Conservation (phyloP, 2,888 invertebrate genomes). For the Adelphocoris suturalis region DNA sequence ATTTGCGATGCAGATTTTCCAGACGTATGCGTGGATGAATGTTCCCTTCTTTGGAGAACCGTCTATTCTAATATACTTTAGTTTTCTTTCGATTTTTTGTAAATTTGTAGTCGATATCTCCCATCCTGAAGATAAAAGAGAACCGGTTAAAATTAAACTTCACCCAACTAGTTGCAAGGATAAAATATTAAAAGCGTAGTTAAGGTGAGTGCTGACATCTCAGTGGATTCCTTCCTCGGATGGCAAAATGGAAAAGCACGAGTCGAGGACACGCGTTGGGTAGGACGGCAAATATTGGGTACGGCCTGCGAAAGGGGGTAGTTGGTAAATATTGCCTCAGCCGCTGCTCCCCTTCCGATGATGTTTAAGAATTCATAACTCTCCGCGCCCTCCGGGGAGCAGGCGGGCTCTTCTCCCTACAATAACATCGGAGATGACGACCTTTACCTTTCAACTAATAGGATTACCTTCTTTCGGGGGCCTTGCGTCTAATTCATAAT, state of each 20-base stretch:
- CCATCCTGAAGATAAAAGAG: no score
- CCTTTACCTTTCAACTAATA: conserved; percentile 66
- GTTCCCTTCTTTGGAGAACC: no score
- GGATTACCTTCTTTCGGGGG: conserved; percentile 52
- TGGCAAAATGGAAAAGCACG: not conserved
- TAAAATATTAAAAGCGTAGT: no score
- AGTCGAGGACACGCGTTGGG: conserved; percentile 46
- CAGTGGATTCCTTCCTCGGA: no score
- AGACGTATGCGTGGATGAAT: no score
- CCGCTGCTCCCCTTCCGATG: conserved; percentile 58
- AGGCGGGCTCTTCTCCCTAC: conserved; percentile 17
- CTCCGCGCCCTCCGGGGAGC: conserved; percentile 17
- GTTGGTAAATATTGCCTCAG: conserved; percentile 70
- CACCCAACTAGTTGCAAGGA: no score
- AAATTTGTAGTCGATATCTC: no score
- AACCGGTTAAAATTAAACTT: no score
- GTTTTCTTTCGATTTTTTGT: no score
- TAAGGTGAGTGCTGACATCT: no score
- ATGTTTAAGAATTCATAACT: conserved; percentile 70
- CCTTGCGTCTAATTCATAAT: conserved; percentile 13
- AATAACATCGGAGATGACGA: conserved; percentile 60
- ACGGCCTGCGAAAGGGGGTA: conserved; percentile 59
- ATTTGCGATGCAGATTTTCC: no score
- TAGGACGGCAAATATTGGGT: conserved; percentile 55
- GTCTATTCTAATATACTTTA: no score